These are phyloP conservation scores for Nematolebias whitei DNA, from an alignment of 2,113 vertebrate genomes.

Conservation along the genomic window DNA sequence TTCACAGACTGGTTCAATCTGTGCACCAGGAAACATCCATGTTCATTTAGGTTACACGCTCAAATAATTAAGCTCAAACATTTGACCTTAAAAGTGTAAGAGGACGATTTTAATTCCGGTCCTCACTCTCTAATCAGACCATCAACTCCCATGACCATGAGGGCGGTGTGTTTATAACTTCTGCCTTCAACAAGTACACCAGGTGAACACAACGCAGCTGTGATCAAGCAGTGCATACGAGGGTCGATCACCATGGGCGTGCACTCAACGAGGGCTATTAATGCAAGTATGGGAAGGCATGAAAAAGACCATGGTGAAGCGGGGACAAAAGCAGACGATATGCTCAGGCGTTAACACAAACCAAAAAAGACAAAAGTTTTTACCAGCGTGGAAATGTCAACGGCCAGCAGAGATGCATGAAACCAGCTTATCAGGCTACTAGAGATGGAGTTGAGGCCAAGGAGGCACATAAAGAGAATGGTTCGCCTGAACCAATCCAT, in stretches of 20 bases:
- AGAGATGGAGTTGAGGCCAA: conserved; percentile 65
- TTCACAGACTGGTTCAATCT: conserved; percentile 24
- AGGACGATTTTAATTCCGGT: conserved; percentile 15
- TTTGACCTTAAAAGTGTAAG: conserved; percentile 26
- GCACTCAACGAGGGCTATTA: conserved; percentile 45
- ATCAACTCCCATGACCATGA: conserved; percentile 39
- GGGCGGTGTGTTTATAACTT: conserved; percentile 39
- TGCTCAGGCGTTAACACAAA: conserved; percentile 52
- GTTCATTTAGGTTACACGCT: conserved; percentile 1
- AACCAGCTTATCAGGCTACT: conserved; percentile 66
- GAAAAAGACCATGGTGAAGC: conserved; percentile 44
- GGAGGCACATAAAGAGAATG: conserved; percentile 49
- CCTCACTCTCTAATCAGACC: conserved; percentile 36
- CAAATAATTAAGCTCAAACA: conserved; percentile 25
- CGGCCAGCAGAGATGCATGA: conserved; percentile 58
- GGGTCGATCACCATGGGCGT: conserved; percentile 30
- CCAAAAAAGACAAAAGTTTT: conserved; percentile 6
- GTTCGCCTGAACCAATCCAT: conserved; percentile 39
- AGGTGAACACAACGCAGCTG: conserved; percentile 41
- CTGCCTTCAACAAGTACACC: conserved; percentile 32
- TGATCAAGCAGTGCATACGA: conserved; percentile 31
- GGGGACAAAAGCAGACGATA: conserved; percentile 57
- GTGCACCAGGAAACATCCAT: conserved; percentile 16
- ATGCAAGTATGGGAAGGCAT: conserved; percentile 57
- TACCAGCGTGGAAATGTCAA: conserved; percentile 46